phyloP scores from a whole-genome alignment of 35 echinoderm and acorn worm genomes.

The Acanthaster planci region DNA sequence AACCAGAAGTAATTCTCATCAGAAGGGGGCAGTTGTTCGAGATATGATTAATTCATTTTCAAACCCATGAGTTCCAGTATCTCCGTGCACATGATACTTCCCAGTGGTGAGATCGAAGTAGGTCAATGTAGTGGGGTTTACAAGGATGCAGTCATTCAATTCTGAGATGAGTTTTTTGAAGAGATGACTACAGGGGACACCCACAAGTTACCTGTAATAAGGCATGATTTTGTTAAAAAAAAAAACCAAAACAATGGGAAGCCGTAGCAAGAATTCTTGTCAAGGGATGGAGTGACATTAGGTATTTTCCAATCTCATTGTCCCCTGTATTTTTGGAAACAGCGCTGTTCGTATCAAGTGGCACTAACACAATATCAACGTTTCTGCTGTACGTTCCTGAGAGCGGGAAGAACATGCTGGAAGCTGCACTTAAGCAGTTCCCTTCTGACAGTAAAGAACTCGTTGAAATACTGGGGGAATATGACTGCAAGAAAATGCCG shows the following conservation, averaged over 20 bases:
- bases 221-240: conserved; percentile 14
- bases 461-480: background rate
- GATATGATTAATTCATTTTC: conserved; percentile 34
- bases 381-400: background rate
- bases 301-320: conserved; percentile 36
- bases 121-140: conserved; percentile 20
- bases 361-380: background rate
- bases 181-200: background rate
- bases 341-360: background rate
- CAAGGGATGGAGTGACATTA: conserved; percentile 31
- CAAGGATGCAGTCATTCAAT: conserved; percentile 22
- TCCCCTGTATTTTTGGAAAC: conserved; percentile 34
- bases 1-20: background rate
- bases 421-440: background rate
- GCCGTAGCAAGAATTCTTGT: conserved; percentile 40
- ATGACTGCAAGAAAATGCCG: background rate
- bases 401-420: background rate
- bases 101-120: conserved; percentile 17
- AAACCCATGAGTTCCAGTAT: conserved; percentile 9
- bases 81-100: conserved; percentile 11
- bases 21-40: background rate
- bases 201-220: background rate
- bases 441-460: background rate
- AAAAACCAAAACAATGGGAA: no score
- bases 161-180: conserved; percentile 30